Evolutionary conservation across 2,888 invertebrate species (phyloP), one percentile per base, ranked within the genome.

Genomic region (Drosophila infuscata): DNA sequence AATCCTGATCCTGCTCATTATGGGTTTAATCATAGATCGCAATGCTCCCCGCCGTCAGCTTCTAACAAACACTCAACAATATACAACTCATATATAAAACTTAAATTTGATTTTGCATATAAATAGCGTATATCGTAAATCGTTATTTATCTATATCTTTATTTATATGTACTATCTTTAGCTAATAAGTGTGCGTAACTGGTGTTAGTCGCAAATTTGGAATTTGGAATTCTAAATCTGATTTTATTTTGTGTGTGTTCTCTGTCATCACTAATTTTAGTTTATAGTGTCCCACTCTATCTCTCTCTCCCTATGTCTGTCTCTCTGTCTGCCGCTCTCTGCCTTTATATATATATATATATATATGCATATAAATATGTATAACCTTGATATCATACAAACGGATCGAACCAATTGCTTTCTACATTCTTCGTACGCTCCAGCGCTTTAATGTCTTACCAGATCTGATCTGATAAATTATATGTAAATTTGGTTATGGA

Each of bases 181-280:
- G 63, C 46, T 74, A 17, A 68, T 89, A 81, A 84, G 83, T 92
- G 90, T 91, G 85, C 91, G 88, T 91, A 89, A 83, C 83, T 92
- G 92, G 92, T 92, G 92, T 92, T 90, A 92, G 92, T 92, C 90
- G 89, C 92, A 92, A 91, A 85, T 84, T 84, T 88, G 89, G 80
- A 70, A 78, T 70, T 60, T 74, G 62, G 76, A 78, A 77, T 72
- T 68, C 41, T 25, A 15, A 46, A 46, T 53, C 51, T 54, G 35
- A 63, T 65, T 70, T 69, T 69, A 53, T 46, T 57, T 60, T 62
- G 70, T 91, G 79, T 90, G 85, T 89, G 85, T 88, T 81, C 80
- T 89, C 82, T 91, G 84, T 92, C 91, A 89, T 89, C 79, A 92
- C 91, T 91, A 91, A 91, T 91, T 81, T 70, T 73, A 81, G 72